These are phyloP conservation scores for Leptinotarsa haldemani DNA, from an alignment of 2,888 invertebrate species.

Conservation along the genomic window DNA sequence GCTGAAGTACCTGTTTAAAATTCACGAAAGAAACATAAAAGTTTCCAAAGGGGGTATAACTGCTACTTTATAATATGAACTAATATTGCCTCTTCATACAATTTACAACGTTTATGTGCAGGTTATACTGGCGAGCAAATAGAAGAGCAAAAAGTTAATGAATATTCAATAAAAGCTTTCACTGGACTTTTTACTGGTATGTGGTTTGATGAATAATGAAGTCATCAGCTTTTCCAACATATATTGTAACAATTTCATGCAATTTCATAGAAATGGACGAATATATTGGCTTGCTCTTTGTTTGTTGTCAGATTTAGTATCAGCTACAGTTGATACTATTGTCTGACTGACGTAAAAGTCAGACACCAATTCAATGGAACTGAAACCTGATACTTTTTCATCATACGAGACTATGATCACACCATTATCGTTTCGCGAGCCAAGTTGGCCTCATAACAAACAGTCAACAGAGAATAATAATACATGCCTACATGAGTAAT, in stretches of 20 bases:
- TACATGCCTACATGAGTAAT: no score
- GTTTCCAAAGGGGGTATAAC: conserved; percentile 26
- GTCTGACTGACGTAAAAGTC: no score
- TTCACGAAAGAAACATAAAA: conserved; percentile 43
- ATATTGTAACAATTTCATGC: background rate
- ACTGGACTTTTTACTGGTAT: background rate
- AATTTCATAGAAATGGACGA: background rate
- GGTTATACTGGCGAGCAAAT: conserved; percentile 6
- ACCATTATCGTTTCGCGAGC: no score
- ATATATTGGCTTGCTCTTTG: background rate
- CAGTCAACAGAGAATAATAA: no score
- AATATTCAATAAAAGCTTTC: conserved; percentile 1
- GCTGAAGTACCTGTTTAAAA: conserved; percentile 40
- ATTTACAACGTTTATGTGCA: conserved; percentile 31
- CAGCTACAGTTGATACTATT: no score
- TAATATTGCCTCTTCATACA: conserved; percentile 35
- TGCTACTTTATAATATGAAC: conserved; percentile 33
- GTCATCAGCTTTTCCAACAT: background rate
- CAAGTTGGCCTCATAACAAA: no score
- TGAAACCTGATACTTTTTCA: no score
- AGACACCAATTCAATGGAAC: no score
- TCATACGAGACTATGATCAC: no score
- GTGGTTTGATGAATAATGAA: background rate
- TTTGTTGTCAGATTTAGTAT: background rate
- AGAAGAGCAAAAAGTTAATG: conserved; percentile 6